Evolutionary conservation across 2,113 vertebrate species (phyloP).

Genomic region (Ivindomyrus marchei): DNA sequence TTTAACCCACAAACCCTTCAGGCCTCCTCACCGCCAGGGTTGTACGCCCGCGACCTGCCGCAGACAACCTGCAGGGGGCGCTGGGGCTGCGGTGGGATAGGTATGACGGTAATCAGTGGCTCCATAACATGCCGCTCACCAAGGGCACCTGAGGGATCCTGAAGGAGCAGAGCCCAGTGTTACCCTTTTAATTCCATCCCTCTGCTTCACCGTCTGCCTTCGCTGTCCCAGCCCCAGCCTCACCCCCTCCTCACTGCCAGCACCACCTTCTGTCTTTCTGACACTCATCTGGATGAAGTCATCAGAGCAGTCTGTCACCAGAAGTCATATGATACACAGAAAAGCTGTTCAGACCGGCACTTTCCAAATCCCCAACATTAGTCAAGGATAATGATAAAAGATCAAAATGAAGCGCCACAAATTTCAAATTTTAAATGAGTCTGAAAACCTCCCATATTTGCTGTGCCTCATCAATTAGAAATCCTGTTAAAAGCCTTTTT

Average conservation of each 20-base stretch:
- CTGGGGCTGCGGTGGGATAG: conserved; percentile 9
- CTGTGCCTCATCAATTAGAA: not conserved
- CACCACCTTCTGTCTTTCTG: not conserved
- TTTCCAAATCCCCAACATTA: not conserved
- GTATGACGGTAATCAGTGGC: conserved; percentile 25
- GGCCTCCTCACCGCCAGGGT: not conserved
- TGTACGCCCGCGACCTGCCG: not conserved
- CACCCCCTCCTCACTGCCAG: not conserved
- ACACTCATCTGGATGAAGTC: conserved; percentile 13
- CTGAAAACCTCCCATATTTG: not conserved
- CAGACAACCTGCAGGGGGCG: not conserved
- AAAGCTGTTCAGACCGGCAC: not conserved
- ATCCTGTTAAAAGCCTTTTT: not conserved
- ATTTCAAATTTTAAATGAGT: conserved; percentile 25
- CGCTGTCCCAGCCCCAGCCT: not conserved
- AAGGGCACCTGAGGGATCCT: not conserved
- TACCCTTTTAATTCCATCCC: conserved; percentile 3
- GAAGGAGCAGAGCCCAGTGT: not conserved
- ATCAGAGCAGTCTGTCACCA: conserved; percentile 13
- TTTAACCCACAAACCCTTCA: not conserved
- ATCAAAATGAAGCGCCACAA: not conserved
- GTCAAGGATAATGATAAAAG: conserved; percentile 17
- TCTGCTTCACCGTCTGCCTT: not conserved
- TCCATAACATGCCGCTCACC: not conserved
- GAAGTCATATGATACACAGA: not conserved